phyloP scores from a whole-genome alignment of 2,113 vertebrate genomes.

The Acanthochromis polyacanthus region DNA sequence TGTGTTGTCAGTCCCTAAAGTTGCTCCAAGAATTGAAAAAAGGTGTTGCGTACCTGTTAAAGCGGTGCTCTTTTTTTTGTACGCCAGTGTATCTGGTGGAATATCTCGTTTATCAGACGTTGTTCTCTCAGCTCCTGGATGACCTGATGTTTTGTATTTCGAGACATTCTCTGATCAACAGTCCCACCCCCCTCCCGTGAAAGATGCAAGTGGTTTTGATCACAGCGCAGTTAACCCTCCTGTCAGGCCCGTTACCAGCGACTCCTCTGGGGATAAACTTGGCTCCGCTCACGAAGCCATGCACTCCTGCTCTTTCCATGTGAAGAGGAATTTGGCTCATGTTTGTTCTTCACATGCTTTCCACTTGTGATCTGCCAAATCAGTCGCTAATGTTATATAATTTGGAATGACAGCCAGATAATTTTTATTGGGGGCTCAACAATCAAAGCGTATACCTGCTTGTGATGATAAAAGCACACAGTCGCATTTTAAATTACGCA shows the following conservation, averaged over 20 bases:
- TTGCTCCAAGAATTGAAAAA: background rate
- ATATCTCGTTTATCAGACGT: constrained; percentile 17
- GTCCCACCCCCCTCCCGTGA: background rate
- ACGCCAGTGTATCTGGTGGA: constrained; percentile 22
- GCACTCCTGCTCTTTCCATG: constrained; percentile 66
- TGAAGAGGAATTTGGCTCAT: constrained; percentile 61
- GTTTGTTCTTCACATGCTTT: constrained; percentile 68
- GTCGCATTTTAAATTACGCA: constrained; percentile 15
- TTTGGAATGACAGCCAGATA: constrained; percentile 53
- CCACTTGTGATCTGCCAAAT: constrained; percentile 70
- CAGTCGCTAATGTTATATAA: constrained; percentile 61
- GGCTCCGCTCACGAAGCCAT: constrained; percentile 47
- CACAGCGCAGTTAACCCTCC: constrained; percentile 69
- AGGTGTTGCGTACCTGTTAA: background rate
- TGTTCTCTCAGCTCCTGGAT: constrained; percentile 19
- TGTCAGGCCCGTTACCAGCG: constrained; percentile 49
- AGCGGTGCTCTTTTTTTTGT: background rate
- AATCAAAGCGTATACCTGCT: constrained; percentile 48
- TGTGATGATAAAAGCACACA: constrained; percentile 58
- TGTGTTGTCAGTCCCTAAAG: too few relatives aligned
- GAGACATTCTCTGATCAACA: constrained; percentile 52
- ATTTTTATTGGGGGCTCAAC: constrained; percentile 46
- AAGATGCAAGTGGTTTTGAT: constrained; percentile 70
- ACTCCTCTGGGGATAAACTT: constrained; percentile 73
- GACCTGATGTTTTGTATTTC: constrained; percentile 50